Base-by-base conservation (phyloP, 2,888 invertebrate species). In the Onthophagus sagittarius region DNA sequence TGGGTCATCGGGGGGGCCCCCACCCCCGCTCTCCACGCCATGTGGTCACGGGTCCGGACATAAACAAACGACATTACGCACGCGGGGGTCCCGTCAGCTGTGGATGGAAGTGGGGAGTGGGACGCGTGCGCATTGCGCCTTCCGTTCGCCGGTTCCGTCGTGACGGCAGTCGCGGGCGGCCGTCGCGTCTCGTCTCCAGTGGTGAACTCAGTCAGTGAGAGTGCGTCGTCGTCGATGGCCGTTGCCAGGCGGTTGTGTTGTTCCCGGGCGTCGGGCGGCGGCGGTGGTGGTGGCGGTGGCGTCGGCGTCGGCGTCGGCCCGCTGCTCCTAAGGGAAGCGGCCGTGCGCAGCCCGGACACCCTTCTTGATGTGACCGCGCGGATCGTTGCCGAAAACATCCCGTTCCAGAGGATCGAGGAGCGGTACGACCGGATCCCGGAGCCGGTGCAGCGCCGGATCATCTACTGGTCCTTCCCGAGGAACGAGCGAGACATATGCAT, bases 401-500 rank as follows among this genome's bases (percentile, higher is more conserved):
- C 94, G 77, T 95, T 94, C 87, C 94, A 95, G 85, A 89, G 93
- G 81, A 93, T 95, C 83, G 95, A 95, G 86, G 94, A 94, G 85
- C 90, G 93, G 78, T 94, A 94, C 86, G 93, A 93, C 84, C 90
- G 94, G 81, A 94, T 95, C 85, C 95, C 95, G 79, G 95, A 95
- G 85, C 94, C 94, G 78, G 94, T 95, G 84, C 95, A 95, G 86
- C 89, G 93, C 80, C 89, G 94, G 83, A 93, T 95, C 85, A 94
- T 95, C 83, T 95, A 90, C 88, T 95, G 94, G 94, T 94, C 94
- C 78, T 95, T 95, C 87, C 95, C 95, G 79, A 88, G 94, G 82
- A 93, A 94, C 84, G 95, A 95, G 86, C 89, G 92, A 83, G 94
- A 94, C 87, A 94, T 95, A 85, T 93, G 93, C 87, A 94, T 95